Percentiles rank a stretch among this genome's conserved stretches.
phyloP scores from a whole-genome alignment of 2,113 vertebrate species.

The Ochotona curzoniae region DNA sequence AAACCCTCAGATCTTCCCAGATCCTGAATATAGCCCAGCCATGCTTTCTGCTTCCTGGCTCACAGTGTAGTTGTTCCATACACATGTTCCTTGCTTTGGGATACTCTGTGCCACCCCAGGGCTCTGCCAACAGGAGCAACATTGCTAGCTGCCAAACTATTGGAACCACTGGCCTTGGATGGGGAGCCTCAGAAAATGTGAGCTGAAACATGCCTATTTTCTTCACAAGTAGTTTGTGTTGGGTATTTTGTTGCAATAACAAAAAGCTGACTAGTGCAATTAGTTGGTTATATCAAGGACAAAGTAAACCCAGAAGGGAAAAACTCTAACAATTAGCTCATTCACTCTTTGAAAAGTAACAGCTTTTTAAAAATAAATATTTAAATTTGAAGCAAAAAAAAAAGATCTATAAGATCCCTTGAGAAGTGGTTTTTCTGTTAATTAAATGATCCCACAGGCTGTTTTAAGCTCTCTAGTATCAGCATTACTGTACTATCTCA shows the following conservation, averaged over 20 bases:
- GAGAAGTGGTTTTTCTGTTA: not conserved
- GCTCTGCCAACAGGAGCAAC: no score
- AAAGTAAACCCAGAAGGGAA: slow-evolving; percentile 17
- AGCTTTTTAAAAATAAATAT: slow-evolving; percentile 41
- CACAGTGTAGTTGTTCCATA: no score
- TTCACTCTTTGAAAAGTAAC: slow-evolving; percentile 7
- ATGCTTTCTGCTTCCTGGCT: no score
- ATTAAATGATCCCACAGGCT: not conserved
- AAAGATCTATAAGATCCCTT: slow-evolving; percentile 3
- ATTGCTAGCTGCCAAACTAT: no score
- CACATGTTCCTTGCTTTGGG: no score
- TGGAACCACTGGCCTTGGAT: no score
- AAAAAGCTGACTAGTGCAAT: not conserved
- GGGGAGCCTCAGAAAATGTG: no score
- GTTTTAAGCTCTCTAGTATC: slow-evolving; percentile 4
- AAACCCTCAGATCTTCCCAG: no score
- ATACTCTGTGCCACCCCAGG: no score
- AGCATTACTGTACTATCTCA: slow-evolving; percentile 17
- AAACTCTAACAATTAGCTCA: slow-evolving; percentile 33
- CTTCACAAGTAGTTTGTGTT: not conserved
- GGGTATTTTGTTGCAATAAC: no score
- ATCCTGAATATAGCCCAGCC: no score
- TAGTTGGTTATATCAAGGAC: not conserved
- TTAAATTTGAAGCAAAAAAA: slow-evolving; percentile 53
- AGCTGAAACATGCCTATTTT: not conserved